Evolutionary conservation across 2,113 vertebrate genomes (phyloP).

Genomic region (Spizaetus ornatus): DNA sequence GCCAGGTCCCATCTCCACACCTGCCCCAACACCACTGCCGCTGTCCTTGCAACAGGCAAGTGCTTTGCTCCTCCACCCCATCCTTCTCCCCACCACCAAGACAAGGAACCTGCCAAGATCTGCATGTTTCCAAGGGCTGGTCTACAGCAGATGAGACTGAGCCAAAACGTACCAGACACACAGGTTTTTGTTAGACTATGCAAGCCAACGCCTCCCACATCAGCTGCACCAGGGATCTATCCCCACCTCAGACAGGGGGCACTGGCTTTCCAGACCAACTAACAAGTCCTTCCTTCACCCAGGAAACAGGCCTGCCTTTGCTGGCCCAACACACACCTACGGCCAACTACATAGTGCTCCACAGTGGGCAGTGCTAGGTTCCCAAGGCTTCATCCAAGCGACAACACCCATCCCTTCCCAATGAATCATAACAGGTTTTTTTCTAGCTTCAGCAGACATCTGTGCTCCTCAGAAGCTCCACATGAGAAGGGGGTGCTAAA

Average conservation of each 20-base stretch:
- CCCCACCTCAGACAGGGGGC: background rate
- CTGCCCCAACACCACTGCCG: background rate
- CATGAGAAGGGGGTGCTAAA: background rate
- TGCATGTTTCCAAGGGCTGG: background rate
- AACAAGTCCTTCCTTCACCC: background rate
- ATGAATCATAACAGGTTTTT: background rate
- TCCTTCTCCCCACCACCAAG: background rate
- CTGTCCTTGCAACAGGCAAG: background rate
- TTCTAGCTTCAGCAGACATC: slow-evolving; percentile 10
- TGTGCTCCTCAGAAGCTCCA: background rate
- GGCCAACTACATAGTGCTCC: background rate
- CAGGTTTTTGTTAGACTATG: background rate
- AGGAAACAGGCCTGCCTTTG: background rate
- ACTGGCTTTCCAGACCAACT: background rate
- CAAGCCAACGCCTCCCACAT: background rate
- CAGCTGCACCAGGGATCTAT: background rate
- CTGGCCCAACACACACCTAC: background rate
- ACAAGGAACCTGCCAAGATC: background rate
- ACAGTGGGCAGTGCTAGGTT: background rate
- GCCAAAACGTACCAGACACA: background rate
- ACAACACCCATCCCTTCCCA: background rate
- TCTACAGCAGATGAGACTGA: background rate
- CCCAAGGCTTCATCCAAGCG: background rate
- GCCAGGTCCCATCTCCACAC: background rate
- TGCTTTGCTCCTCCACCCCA: background rate